Evolutionary conservation across 2,888 invertebrate species (phyloP).

Genomic region (Agonopterix arenella): DNA sequence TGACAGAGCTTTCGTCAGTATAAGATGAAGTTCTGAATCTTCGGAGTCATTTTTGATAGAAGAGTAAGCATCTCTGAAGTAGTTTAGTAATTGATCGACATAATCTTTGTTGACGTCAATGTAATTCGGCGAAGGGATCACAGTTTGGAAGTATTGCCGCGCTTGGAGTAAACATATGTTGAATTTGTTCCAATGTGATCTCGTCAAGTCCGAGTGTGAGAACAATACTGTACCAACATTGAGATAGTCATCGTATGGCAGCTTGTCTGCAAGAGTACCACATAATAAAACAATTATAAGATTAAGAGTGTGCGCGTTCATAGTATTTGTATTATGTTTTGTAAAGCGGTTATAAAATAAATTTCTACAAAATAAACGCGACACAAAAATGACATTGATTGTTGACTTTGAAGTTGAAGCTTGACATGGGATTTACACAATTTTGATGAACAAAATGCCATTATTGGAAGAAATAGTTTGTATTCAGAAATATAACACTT

Average conservation of each 20-base stretch:
- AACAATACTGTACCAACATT: slow-evolving; percentile 62
- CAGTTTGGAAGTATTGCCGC: slow-evolving; percentile 40
- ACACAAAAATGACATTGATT: slow-evolving; percentile 18
- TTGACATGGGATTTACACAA: too few relatives aligned
- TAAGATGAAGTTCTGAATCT: slow-evolving; percentile 22
- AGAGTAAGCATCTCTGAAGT: slow-evolving; percentile 36
- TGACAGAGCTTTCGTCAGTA: slow-evolving; percentile 56
- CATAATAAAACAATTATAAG: slow-evolving; percentile 13
- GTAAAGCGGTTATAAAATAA: slow-evolving; percentile 46
- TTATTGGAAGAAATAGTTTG: too few relatives aligned
- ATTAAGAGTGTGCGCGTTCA: slow-evolving; percentile 23
- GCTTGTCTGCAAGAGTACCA: neutral
- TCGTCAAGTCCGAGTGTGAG: slow-evolving; percentile 27
- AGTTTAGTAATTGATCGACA: slow-evolving; percentile 32
- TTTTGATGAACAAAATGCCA: too few relatives aligned
- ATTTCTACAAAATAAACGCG: slow-evolving; percentile 39
- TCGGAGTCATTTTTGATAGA: slow-evolving; percentile 34
- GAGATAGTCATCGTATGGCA: slow-evolving; percentile 7
- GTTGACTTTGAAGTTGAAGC: neutral
- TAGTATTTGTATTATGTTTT: slow-evolving; percentile 25
- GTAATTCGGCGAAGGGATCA: slow-evolving; percentile 38
- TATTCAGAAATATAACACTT: too few relatives aligned
- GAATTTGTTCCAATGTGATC: slow-evolving; percentile 31
- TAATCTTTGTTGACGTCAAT: slow-evolving; percentile 33
- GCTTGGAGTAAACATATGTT: slow-evolving; percentile 41